Evolutionary conservation across 2,113 vertebrate genomes (phyloP), one percentile per base, ranked within the genome.

Genomic region (Silurus glanis): DNA sequence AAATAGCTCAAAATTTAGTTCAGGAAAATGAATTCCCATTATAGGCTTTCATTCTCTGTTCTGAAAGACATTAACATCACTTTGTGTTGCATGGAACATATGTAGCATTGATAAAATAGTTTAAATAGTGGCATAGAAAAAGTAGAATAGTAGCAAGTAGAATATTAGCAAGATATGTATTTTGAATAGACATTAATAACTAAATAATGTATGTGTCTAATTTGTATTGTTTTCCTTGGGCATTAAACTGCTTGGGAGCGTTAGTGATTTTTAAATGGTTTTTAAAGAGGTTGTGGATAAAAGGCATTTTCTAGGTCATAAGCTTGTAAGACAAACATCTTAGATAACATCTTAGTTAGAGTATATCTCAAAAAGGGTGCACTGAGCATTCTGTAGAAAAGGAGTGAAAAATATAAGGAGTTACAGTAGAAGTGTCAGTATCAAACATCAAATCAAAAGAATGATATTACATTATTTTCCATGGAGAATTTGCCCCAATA

Each of bases 251-350:
- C 66, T 56, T 83, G 23, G 51, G 53, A 79, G 51, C 66, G 58
- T 21, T 56, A 83, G 53, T 71, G 66, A 71, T 69, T 58, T 37
- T 71, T 28, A 69, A 82, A 58, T 83, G 81, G 16, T 58, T 55
- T 71, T 83, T 58, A 71, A 53, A 71, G 23, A 53, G 51, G 25
- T n/a, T 82, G 45, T 28, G 67, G 81, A 82, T 82, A 55, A 67
- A 82, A 69, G 62, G 5, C 16, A 56, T 3, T 58, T 83, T 79
- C 17, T 79, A 58, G 25, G 25, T 19, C 25, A 58, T 17, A 58
- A 58, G n/a, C 55, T 79, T 79, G 58, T 37, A 79, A 79, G n/a
- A 28, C 55, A 55, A 79, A 79, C 76, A 56, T 78, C 25, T 56
- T 8, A 79, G 76, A 79, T 59, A 79, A 58, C 55, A 37, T 78